A percentile compares a stretch with the other conserved stretches of the same genome.
Evolutionary conservation across 2,888 invertebrate genomes (phyloP).

Genomic region (Timandra comae): DNA sequence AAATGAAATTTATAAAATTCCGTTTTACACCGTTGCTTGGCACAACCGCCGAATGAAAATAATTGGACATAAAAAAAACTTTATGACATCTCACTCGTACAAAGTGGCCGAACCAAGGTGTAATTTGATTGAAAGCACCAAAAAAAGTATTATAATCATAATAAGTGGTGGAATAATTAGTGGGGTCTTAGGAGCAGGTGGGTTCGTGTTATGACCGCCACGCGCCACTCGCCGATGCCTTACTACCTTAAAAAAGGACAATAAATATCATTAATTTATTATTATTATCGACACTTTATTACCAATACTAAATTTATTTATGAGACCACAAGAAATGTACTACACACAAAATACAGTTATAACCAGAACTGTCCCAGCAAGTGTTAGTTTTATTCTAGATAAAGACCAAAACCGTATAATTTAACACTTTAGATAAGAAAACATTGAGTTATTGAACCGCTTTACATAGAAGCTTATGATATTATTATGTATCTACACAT

Average conservation of each 20-base stretch:
- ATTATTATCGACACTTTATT: too few species aligned
- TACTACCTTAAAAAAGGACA: constrained; percentile 34
- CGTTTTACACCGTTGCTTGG: constrained; percentile 58
- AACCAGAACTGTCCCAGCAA: too few species aligned
- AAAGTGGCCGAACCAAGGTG: constrained; percentile 69
- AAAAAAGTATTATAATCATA: constrained; percentile 74
- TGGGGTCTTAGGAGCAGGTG: constrained; percentile 70
- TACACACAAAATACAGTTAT: too few species aligned
- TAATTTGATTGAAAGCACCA: constrained; percentile 77
- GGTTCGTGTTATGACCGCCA: constrained; percentile 38
- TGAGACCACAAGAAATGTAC: too few species aligned
- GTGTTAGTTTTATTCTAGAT: too few species aligned
- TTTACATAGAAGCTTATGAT: too few species aligned
- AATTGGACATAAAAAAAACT: constrained; percentile 49
- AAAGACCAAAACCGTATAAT: too few species aligned
- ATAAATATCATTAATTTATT: constrained; percentile 28
- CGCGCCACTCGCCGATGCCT: constrained; percentile 38
- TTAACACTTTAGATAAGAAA: too few species aligned
- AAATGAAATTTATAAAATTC: constrained; percentile 36
- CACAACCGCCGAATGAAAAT: constrained; percentile 39
- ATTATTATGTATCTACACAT: too few species aligned
- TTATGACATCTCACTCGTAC: constrained; percentile 74
- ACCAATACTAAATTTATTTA: too few species aligned
- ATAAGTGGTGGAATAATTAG: constrained; percentile 75
- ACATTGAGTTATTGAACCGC: too few species aligned